Evolutionary conservation across 1,140 invertebrate species (phyloP).

Genomic region (Drosophila ananassae): DNA sequence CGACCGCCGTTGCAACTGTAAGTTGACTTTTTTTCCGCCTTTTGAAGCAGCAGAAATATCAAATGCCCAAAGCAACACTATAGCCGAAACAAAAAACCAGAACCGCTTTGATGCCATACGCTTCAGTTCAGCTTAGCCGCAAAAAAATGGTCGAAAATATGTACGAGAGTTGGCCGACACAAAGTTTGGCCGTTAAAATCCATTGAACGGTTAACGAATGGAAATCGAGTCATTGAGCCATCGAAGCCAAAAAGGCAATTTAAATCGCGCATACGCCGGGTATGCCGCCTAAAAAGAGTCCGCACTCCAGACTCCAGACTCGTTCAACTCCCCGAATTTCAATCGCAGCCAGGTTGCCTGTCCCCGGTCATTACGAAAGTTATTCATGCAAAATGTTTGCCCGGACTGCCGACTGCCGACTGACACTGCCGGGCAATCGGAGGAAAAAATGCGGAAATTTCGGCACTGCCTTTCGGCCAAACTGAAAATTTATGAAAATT

Average conservation of each 20-base stretch:
- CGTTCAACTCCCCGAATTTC: background rate
- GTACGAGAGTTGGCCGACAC: constrained; percentile 3
- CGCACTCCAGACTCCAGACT: constrained; percentile 2
- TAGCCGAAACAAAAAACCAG: constrained; percentile 26
- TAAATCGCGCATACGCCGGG: constrained; percentile 70
- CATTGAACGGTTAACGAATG: constrained; percentile 67
- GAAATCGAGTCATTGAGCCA: constrained; percentile 60
- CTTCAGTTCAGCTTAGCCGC: constrained; percentile 4
- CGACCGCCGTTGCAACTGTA: constrained; percentile 37
- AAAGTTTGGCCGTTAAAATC: constrained; percentile 67
- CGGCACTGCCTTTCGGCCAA: constrained; percentile 38
- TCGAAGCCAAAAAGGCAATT: constrained; percentile 68
- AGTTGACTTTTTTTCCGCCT: constrained; percentile 51
- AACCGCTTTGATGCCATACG: constrained; percentile 22
- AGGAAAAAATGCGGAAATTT: constrained; percentile 69
- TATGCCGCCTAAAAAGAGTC: constrained; percentile 19
- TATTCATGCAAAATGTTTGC: constrained; percentile 78
- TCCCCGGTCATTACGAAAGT: constrained; percentile 72
- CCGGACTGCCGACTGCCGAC: constrained; percentile 11
- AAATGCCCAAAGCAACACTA: constrained; percentile 36
- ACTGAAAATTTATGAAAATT: constrained; percentile 78
- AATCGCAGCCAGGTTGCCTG: constrained; percentile 17
- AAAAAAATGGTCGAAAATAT: constrained; percentile 15
- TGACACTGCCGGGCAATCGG: constrained; percentile 29
- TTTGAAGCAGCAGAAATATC: constrained; percentile 19